Conservation (phyloP, 2,888 invertebrate species). For the Ellobium chinense region DNA sequence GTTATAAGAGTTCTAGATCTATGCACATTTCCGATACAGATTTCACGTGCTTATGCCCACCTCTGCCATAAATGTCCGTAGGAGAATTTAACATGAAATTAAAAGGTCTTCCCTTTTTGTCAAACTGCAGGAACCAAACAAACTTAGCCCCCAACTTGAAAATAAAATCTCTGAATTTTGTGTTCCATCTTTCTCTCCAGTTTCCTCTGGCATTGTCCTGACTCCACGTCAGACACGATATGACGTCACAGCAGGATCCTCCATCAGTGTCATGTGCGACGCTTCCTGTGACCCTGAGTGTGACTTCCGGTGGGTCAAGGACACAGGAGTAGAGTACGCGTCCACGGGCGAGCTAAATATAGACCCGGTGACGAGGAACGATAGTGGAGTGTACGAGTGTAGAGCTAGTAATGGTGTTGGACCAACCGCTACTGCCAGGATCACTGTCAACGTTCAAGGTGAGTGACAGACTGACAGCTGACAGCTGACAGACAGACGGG, state of each 20-base stretch:
- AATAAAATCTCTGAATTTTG: background rate
- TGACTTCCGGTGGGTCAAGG: constrained; percentile 45
- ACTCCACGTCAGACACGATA: constrained; percentile 17
- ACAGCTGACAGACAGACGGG: too few species aligned
- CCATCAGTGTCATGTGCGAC: constrained; percentile 35
- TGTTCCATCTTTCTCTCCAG: constrained; percentile 3
- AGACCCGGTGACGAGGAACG: background rate
- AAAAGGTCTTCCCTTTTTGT: too few species aligned
- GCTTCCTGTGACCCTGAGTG: constrained; percentile 47
- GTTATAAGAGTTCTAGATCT: too few species aligned
- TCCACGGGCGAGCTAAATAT: constrained; percentile 27
- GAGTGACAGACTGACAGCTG: background rate
- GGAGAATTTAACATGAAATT: too few species aligned
- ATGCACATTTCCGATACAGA: too few species aligned
- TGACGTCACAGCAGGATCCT: constrained; percentile 29
- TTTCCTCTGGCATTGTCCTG: constrained; percentile 29
- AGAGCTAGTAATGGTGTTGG: constrained; percentile 40
- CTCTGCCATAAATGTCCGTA: too few species aligned
- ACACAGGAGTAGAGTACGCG: background rate
- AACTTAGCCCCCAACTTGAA: too few species aligned
- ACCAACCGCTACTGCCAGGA: constrained; percentile 20
- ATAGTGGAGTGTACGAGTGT: constrained; percentile 33
- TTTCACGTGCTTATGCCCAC: too few species aligned
- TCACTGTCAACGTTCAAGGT: constrained; percentile 40
- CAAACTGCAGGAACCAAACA: too few species aligned